These are phyloP conservation scores for Colinus virginianus DNA, from an alignment of 2,113 vertebrate species.

Conservation along the genomic window DNA sequence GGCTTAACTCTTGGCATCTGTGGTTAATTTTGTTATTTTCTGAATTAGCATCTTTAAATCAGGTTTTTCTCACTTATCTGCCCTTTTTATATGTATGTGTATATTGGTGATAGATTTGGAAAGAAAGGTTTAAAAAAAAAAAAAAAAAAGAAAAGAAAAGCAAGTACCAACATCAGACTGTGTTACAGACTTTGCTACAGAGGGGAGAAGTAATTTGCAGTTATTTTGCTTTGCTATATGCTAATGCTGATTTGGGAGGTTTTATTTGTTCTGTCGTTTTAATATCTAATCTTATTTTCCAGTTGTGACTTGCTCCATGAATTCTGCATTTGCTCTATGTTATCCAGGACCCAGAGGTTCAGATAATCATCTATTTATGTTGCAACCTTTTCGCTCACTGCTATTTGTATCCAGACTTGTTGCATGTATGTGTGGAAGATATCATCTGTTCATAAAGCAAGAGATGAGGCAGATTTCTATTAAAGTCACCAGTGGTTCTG, in stretches of 20 bases:
- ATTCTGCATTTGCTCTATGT: slow-evolving; percentile 36
- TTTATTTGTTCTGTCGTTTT: slow-evolving; percentile 51
- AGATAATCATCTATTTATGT: slow-evolving; percentile 45
- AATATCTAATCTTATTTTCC: slow-evolving; percentile 39
- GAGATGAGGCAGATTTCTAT: slow-evolving; percentile 46
- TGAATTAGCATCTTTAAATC: slow-evolving; percentile 33
- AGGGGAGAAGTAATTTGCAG: slow-evolving; percentile 49
- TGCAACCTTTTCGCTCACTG: slow-evolving; percentile 21
- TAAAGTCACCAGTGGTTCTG: slow-evolving; percentile 13
- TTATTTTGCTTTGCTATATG: slow-evolving; percentile 27
- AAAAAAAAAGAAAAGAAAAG: not conserved
- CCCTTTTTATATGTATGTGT: not conserved
- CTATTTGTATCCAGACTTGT: slow-evolving; percentile 46
- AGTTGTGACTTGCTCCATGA: not conserved
- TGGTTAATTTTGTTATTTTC: slow-evolving; percentile 34
- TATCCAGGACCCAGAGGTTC: slow-evolving; percentile 24
- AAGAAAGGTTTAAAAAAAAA: not conserved
- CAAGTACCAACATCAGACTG: not conserved
- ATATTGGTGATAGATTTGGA: slow-evolving; percentile 6
- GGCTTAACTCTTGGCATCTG: not conserved
- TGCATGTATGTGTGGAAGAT: slow-evolving; percentile 31
- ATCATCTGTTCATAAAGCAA: slow-evolving; percentile 49
- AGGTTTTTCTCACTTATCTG: slow-evolving; percentile 13
- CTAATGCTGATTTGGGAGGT: slow-evolving; percentile 7
- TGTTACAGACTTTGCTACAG: not conserved